Evolutionary conservation across 1,140 invertebrate species (phyloP).

Genomic region (Colletes latitarsis): DNA sequence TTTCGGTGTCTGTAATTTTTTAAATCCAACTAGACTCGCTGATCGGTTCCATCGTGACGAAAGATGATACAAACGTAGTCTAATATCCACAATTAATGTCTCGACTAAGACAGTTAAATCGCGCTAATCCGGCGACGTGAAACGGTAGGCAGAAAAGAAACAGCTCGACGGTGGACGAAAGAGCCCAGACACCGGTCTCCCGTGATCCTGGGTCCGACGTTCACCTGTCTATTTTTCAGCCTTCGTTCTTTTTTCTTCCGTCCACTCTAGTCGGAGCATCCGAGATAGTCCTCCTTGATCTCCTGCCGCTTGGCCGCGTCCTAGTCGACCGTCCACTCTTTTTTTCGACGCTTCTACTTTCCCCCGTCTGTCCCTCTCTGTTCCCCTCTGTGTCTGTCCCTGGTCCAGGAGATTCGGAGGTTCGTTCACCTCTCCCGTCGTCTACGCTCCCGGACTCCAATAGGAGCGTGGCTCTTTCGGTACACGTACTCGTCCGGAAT

Average conservation of each 20-base stretch:
- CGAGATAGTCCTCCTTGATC: constrained; percentile 24
- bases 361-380: constrained; percentile 6
- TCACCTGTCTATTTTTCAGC: background rate
- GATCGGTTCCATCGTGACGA: constrained; percentile 29
- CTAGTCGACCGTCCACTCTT: background rate
- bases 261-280: constrained; percentile 27
- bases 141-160: background rate
- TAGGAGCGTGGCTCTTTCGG: background rate
- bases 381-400: constrained; percentile 20
- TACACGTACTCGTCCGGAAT: constrained; percentile 42
- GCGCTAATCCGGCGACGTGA: constrained; percentile 21
- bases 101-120: constrained; percentile 4
- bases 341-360: constrained; percentile 13
- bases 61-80: constrained; percentile 38
- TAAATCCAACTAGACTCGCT: no score
- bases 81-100: constrained; percentile 51
- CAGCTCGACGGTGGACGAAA: background rate
- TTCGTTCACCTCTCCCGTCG: constrained; percentile 73
- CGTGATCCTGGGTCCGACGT: background rate
- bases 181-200: background rate
- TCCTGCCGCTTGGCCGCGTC: background rate
- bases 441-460: constrained; percentile 34
- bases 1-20: no score
- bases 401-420: constrained; percentile 67
- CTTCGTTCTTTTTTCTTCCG: constrained; percentile 6